Evolutionary conservation across 2,113 vertebrate genomes (phyloP).

Genomic region (Eulemur rufifrons): DNA sequence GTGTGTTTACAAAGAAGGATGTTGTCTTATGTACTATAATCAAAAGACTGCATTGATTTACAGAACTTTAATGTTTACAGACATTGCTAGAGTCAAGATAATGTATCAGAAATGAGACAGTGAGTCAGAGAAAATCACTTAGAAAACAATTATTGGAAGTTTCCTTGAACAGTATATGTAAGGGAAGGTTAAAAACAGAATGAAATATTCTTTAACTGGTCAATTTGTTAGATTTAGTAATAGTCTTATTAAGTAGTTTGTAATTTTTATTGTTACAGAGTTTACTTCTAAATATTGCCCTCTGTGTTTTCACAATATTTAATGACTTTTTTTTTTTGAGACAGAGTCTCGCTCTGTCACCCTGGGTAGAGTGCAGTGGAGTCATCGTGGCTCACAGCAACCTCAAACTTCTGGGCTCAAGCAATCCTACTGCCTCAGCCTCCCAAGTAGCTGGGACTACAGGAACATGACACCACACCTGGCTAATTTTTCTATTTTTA

Average conservation of each 20-base stretch:
- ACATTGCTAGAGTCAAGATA: background rate
- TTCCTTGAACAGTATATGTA: background rate
- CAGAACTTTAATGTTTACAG: background rate
- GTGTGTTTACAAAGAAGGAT: background rate
- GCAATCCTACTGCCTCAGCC: too few species aligned
- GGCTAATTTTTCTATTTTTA: too few species aligned
- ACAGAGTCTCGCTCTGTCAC: too few species aligned
- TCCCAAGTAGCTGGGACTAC: too few species aligned
- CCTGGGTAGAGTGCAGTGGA: too few species aligned
- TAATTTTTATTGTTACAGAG: background rate
- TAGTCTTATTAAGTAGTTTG: background rate
- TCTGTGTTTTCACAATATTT: background rate
- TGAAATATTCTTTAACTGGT: background rate
- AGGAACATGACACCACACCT: too few species aligned
- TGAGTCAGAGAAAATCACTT: slow-evolving; percentile 4
- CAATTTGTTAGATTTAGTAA: background rate
- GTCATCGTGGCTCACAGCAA: too few species aligned
- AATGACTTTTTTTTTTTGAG: too few species aligned
- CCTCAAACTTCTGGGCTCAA: too few species aligned
- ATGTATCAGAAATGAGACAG: background rate
- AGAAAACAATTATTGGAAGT: background rate
- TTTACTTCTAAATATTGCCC: background rate
- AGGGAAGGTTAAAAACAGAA: background rate
- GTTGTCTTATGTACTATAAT: background rate
- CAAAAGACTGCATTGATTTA: slow-evolving; percentile 29